Base-by-base conservation (phyloP, 2,113 vertebrate species). In the Tragelaphus scriptus region DNA sequence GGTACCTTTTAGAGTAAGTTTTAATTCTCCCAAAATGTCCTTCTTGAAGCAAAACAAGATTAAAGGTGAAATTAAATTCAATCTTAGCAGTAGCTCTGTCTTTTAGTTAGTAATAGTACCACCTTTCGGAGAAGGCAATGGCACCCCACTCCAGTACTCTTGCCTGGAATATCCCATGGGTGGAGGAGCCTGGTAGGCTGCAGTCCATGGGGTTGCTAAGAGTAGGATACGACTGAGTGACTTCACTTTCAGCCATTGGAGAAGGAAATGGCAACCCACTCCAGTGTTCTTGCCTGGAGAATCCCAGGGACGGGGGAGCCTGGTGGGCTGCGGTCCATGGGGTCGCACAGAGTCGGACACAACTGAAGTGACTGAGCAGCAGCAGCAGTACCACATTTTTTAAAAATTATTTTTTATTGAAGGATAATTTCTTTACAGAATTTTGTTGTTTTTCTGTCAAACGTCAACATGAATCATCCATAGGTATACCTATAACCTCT, bases 51-150 rank as follows among this genome's bases (percentile, higher is more conserved):
- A 93, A 89, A 90, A 19, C 51, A 90, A 88, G 68, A 94, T 26
- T 63, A 96, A 94, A 96, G 49, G 49, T 86, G 26, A 79, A 92
- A 92, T 79, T 79, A 95, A 82, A 75, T 94, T 88, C 91, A 59
- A 65, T 56, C 40, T 93, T 84, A 93, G 44, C 14, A 16, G 89
- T 44, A 85, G 16, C 4, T 79, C 40, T 85, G 59, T 8, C 44
- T 81, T 94, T 92, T 85, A 47, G 80, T 68, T 81, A 89, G 53
- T 63, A 85, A 56, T 6, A 90, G 51, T 56, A 84, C 53, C 68
- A 86, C 25, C 8, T 93, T 93, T 91, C 14, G 13, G 61, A 63
- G 28, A 63, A 63, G 28, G 13, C 13, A 61, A 30, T 7, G 59
- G 13, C 59, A 30, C 13, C 59, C 59, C 28, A 63, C 59, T 63